Evolutionary conservation across 2,113 vertebrate genomes (phyloP), one percentile per base, ranked within the genome.

Genomic region (Scalopus aquaticus): DNA sequence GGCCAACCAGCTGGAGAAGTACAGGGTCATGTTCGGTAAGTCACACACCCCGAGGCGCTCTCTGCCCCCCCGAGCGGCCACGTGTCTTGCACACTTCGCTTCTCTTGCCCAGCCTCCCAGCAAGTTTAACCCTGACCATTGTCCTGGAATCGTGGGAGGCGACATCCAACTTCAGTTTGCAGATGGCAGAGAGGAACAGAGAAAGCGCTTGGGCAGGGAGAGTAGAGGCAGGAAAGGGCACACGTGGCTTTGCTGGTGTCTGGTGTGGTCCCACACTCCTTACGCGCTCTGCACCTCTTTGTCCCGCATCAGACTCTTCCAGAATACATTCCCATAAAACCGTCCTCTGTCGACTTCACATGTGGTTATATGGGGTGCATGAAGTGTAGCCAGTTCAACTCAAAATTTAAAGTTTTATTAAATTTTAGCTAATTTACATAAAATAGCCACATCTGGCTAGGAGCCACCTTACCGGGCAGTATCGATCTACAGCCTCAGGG

Each of bases 1-100:
- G 97, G 99, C 99, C 0, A 98, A 99, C 70, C 99, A 99, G 81
- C 98, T 99, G 95, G 98, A 99, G 97, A 99, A 99, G 87, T 99
- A 99, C 98, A 98, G 98, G n/a, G 83, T 98, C 78, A 97, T 99
- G 60, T 98, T 99, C 51, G 97, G 99, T 99, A 97, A 99, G 99
- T 99, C 76, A 44, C 15, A 67, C 51, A 13, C 30, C 51, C 51
- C 6, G 28, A 6, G 24, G 5, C 30, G 3, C 32, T 60, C n/a
- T 78, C 64, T 62, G 42, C 51, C 56, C 20, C n/a, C 22, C 0
- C 4, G 26, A 32, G 54, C 72, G 80, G 28, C 17, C 49, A 20
- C 6, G 1, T 35, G 51, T 39, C 69, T n/a, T 62, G 15, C 28
- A 77, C 26, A n/a, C 46, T 81, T 83, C 44, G 39, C 19, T 46